Evolutionary conservation across 2,113 vertebrate species (phyloP), one percentile per base, ranked within the genome.

Genomic region (Pedetes capensis): DNA sequence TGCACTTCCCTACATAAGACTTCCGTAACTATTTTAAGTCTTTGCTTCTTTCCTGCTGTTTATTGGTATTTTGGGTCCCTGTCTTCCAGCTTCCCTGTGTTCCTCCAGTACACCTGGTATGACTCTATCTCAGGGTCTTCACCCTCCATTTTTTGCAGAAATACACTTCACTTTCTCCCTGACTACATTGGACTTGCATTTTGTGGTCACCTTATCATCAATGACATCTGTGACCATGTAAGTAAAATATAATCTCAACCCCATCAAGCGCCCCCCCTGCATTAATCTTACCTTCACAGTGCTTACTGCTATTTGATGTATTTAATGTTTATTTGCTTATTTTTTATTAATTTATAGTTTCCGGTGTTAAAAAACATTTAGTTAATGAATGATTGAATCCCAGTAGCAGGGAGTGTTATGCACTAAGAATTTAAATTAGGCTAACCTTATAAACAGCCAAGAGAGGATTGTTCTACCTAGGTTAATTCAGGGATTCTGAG

Each of bases 401-500:
- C 20, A 69, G 20, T 18, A 92, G 91, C 29, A 42, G 25, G 13
- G 11, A 42, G 63, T 16, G 0, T 2, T 49, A 57, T 72, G 57
- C 5, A 42, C 55, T 53, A 86, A 14, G 23, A 86, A 44, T 57
- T 64, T 34, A 63, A 29, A 57, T 17, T n/a, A 32, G n/a, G 6
- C 17, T 51, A 64, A 53, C 4, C 57, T 76, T 88, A 14, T 42
- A 71, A 55, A 81, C 3, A 37, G 14, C 20, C 22, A 32, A 6
- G 10, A 1, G 16, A 59, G 4, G 0, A 64, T 29, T 49, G 4
- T 0, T 25, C 12, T 6, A 66, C 7, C 1, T 29, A 71, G 5
- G 32, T 80, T 61, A 93, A n/a, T 55, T 89, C 61, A 66, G 49
- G 27, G 23, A 85, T 86, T 79, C 10, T 42, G 59, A 79, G 42